phyloP scores from a whole-genome alignment of 2,888 invertebrate species.

The Gibbula magus region DNA sequence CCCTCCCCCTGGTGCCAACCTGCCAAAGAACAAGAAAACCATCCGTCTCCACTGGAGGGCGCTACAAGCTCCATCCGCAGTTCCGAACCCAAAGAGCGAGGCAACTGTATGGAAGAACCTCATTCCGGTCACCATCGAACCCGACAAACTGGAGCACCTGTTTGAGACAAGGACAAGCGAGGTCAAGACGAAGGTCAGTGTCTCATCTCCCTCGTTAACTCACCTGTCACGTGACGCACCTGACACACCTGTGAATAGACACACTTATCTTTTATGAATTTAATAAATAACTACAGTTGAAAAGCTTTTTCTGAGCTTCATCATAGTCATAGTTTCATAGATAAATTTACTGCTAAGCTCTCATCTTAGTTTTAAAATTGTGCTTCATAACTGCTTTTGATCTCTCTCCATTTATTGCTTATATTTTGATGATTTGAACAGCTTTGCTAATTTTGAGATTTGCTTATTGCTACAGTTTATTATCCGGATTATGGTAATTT shows the following conservation, averaged over 20 bases:
- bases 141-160: slow-evolving; percentile 93
- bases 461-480: not conserved
- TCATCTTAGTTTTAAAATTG: too few species aligned
- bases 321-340: too few species aligned
- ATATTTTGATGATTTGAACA: not conserved
- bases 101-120: slow-evolving; percentile 72
- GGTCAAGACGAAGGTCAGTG: slow-evolving; percentile 90
- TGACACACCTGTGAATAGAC: not conserved
- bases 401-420: too few species aligned
- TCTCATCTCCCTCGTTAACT: not conserved
- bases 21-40: slow-evolving; percentile 86
- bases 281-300: not conserved
- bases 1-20: slow-evolving; percentile 63
- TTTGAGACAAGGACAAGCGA: slow-evolving; percentile 98
- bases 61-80: slow-evolving; percentile 70
- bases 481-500: not conserved
- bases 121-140: slow-evolving; percentile 87
- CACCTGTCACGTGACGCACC: not conserved
- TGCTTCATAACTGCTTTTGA: too few species aligned
- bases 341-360: too few species aligned
- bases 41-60: slow-evolving; percentile 99
- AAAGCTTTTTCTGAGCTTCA: too few species aligned
- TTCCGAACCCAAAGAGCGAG: slow-evolving; percentile 59
- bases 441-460: too few species aligned
- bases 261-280: not conserved